Percentiles rank a stretch among this genome's conserved stretches.
phyloP scores from a whole-genome alignment of 2,888 invertebrate species.

The Adela reaumurella region DNA sequence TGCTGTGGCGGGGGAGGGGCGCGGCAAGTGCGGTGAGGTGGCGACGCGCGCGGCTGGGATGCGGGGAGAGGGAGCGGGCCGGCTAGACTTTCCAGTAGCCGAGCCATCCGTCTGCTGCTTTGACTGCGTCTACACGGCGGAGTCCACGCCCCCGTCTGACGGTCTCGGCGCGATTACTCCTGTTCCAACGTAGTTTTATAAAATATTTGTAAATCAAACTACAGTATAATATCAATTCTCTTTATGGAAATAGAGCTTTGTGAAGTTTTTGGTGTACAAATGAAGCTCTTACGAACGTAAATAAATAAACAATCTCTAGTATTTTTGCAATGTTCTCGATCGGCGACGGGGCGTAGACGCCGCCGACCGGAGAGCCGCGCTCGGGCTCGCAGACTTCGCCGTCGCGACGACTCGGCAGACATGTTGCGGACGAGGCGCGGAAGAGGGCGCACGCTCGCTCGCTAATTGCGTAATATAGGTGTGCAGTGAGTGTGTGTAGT shows the following conservation, averaged over 20 bases:
- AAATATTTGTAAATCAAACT: no score
- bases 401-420: constrained; percentile 34
- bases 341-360: constrained; percentile 40
- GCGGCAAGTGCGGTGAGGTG: constrained; percentile 11
- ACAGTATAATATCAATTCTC: no score
- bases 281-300: no score
- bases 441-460: constrained; percentile 20
- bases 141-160: constrained; percentile 42
- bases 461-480: constrained; percentile 2
- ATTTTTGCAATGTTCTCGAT: constrained; percentile 18
- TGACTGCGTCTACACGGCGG: constrained; percentile 46
- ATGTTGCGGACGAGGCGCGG: constrained; percentile 42
- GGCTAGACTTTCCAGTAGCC: constrained; percentile 66
- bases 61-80: constrained; percentile 15
- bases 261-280: no score
- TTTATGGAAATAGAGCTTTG: no score
- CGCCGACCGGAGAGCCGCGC: constrained; percentile 26
- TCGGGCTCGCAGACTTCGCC: constrained; percentile 35
- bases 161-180: constrained; percentile 19
- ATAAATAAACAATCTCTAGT: neutral
- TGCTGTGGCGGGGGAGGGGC: constrained; percentile 20
- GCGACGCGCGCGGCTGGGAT: constrained; percentile 29
- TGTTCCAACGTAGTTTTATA: no score
- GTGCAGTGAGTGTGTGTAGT: constrained; percentile 7
- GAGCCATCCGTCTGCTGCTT: constrained; percentile 56